These are phyloP conservation scores for Agapornis roseicollis DNA, from an alignment of 2,113 vertebrate species.

Conservation along the genomic window DNA sequence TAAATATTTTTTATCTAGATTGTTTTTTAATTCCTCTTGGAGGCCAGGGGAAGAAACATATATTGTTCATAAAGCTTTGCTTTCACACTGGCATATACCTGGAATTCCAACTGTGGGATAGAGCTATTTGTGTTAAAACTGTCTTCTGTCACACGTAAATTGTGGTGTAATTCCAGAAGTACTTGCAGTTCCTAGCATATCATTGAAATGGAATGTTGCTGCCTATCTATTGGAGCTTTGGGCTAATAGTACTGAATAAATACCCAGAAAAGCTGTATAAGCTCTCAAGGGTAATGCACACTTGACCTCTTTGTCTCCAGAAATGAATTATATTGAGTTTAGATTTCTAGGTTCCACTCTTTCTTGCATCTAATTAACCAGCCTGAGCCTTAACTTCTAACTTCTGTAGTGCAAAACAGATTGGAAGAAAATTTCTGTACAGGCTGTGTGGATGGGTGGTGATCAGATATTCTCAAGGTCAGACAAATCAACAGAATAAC, in stretches of 20 bases:
- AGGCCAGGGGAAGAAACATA: neutral
- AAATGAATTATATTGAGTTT: constrained; percentile 63
- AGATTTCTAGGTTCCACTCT: constrained; percentile 36
- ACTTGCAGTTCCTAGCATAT: neutral
- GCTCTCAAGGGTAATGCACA: constrained; percentile 45
- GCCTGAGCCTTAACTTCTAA: constrained; percentile 47
- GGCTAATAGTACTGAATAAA: constrained; percentile 3
- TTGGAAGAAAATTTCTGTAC: constrained; percentile 42
- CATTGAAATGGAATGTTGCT: neutral
- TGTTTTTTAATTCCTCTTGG: neutral
- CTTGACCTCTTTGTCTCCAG: constrained; percentile 70
- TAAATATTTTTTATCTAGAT: neutral
- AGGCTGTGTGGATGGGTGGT: neutral
- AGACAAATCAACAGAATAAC: constrained; percentile 14
- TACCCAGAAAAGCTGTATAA: constrained; percentile 32
- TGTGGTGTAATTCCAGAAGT: constrained; percentile 24
- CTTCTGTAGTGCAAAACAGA: constrained; percentile 59
- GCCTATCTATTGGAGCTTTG: neutral
- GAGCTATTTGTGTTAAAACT: constrained; percentile 53
- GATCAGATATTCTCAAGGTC: constrained; percentile 35
- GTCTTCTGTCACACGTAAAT: neutral
- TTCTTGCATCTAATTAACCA: constrained; percentile 72
- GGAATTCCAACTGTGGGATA: neutral
- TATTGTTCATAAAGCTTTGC: neutral
- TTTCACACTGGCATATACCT: constrained; percentile 44